Evolutionary conservation across 2,888 invertebrate species (phyloP).

Genomic region (Eupithecia dodoneata): DNA sequence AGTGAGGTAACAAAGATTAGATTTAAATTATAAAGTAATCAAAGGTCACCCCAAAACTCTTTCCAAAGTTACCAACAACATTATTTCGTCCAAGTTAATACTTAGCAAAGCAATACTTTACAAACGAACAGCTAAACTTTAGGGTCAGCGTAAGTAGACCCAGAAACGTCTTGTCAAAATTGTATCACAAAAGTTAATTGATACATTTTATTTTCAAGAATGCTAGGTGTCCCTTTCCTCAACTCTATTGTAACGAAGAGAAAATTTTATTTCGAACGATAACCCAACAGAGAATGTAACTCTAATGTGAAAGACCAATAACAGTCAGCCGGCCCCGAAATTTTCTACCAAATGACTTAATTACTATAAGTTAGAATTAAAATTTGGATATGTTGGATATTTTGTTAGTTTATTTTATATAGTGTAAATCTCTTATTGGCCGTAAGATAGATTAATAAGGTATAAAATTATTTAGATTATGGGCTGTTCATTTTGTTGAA

Average conservation of each 20-base stretch:
- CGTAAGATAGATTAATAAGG: too few species aligned
- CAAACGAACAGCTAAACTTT: slow-evolving; percentile 33
- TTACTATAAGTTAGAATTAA: too few species aligned
- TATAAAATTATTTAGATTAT: too few species aligned
- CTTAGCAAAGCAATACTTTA: slow-evolving; percentile 32
- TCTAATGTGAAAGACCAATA: not conserved
- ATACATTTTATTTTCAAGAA: not conserved
- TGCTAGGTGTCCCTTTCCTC: not conserved
- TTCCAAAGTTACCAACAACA: slow-evolving; percentile 13
- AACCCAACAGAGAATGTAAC: not conserved
- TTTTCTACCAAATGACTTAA: not conserved
- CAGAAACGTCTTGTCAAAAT: not conserved
- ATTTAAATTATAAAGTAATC: not conserved
- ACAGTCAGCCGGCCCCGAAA: not conserved
- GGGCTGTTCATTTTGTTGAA: too few species aligned
- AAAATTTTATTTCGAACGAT: not conserved
- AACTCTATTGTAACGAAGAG: not conserved
- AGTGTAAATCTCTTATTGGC: too few species aligned
- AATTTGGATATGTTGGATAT: too few species aligned
- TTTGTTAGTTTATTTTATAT: too few species aligned
- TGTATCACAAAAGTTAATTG: not conserved
- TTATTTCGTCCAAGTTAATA: slow-evolving; percentile 29
- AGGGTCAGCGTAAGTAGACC: slow-evolving; percentile 21
- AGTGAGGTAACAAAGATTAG: not conserved
- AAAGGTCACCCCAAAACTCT: slow-evolving; percentile 14